These are phyloP conservation scores for Zhuqinia jingwanae DNA, from an alignment of 2,888 invertebrate genomes.

Conservation along the genomic window DNA sequence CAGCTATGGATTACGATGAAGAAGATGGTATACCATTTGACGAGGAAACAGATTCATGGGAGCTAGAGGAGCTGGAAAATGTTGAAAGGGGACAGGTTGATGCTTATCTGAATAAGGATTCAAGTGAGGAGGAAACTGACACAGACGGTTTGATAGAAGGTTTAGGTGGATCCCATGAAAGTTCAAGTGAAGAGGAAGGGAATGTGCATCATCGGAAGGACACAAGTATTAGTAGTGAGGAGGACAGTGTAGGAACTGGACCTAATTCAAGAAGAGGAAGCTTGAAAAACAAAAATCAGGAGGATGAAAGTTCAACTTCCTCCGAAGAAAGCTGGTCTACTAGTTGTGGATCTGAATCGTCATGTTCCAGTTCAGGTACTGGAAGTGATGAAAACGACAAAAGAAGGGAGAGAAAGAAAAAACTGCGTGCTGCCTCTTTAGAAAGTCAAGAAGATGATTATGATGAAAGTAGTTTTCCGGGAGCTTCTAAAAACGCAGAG, in stretches of 20 bases:
- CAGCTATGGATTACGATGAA: not conserved
- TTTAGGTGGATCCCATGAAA: not conserved
- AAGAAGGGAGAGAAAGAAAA: not conserved
- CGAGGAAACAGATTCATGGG: constrained; percentile 37
- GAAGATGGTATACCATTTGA: constrained; percentile 23
- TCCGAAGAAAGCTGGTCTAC: not conserved
- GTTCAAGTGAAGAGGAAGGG: not conserved
- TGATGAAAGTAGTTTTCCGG: not conserved
- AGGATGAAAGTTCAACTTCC: not conserved
- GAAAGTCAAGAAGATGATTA: not conserved
- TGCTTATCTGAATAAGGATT: not conserved
- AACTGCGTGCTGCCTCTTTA: not conserved
- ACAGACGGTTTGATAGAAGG: not conserved
- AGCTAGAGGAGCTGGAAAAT: constrained; percentile 12
- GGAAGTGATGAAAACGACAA: not conserved
- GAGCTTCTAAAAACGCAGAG: no score
- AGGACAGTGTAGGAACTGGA: not conserved
- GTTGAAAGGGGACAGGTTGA: not conserved
- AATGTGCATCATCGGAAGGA: no score
- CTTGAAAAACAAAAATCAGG: no score
- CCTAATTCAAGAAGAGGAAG: not conserved
- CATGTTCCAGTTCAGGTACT: not conserved
- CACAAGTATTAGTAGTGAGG: no score
- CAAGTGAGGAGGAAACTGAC: constrained; percentile 12
- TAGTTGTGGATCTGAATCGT: not conserved